Percentiles rank a stretch among this genome's conserved stretches.
phyloP scores from a whole-genome alignment of 2,113 vertebrate species.

The Enhydra lutris region DNA sequence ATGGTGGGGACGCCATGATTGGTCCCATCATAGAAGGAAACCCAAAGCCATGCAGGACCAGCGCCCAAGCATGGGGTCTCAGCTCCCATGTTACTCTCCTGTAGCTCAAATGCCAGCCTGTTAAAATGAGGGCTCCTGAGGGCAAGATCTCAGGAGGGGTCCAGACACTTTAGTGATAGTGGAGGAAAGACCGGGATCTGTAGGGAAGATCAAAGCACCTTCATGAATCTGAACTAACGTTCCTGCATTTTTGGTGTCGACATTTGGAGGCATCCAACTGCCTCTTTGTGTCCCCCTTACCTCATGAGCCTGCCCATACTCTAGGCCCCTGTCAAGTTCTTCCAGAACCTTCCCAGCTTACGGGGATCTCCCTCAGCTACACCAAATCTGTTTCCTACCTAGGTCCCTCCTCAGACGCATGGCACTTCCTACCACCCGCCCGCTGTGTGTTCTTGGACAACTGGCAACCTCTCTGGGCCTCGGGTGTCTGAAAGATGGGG shows the following conservation, averaged over 20 bases:
- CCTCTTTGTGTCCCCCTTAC: neutral
- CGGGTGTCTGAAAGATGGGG: fast-evolving
- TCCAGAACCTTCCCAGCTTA: neutral
- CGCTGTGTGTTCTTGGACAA: neutral
- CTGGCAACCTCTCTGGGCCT: neutral
- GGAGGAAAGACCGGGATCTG: too few relatives aligned
- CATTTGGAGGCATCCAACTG: neutral
- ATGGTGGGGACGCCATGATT: too few relatives aligned
- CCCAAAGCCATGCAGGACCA: neutral
- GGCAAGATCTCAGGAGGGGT: neutral
- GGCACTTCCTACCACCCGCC: neutral
- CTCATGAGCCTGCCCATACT: neutral
- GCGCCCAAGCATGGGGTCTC: fast-evolving
- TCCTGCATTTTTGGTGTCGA: neutral
- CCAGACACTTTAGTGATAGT: neutral
- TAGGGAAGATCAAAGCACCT: neutral
- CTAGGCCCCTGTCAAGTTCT: neutral
- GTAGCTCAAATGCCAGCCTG: neutral
- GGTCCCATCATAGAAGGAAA: neutral
- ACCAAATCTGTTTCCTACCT: neutral
- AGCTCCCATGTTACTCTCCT: too few relatives aligned
- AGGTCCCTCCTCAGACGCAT: neutral
- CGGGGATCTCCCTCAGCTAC: neutral
- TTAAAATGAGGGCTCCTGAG: neutral
- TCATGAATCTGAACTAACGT: neutral